Evolutionary conservation across 2,113 vertebrate species (phyloP), one percentile per base, ranked within the genome.

Genomic region (Poecilia latipinna): DNA sequence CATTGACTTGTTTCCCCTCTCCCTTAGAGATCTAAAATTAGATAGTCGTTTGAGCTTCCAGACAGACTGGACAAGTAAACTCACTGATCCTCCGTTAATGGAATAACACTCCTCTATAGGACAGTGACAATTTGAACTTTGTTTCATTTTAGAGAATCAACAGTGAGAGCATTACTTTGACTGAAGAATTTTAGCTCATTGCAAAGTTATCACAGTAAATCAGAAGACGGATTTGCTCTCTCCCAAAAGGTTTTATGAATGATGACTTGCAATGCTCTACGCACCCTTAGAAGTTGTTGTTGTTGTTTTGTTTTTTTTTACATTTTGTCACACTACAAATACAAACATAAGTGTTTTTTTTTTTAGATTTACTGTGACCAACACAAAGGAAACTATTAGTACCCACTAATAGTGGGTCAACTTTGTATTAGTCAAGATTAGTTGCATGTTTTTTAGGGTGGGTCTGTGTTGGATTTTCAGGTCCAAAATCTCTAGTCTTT

Each of bases 1-100:
- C 15, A 26, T 70, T 79, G 68, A 68, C 75, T 84, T 83, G 81
- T 81, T 86, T 83, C 83, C 67, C 79, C 69, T 32, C 13, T 37
- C 61, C 60, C 48, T 61, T 67, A 72, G 76, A 57, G 51, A 70
- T 65, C 83, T 91, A 91, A 90, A 90, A 90, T 92, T 91, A 92
- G 88, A 82, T 0, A 0, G 5, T 75, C 79, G 61, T 86, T 84
- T 79, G 71, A 89, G 80, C 78, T 51, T 35, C 70, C 78, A 88
- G 77, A 88, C 78, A 81, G 78, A 85, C 74, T 73, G 79, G 54
- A 78, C 77, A 77, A 87, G 78, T 79, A 69, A 86, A 86, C 76
- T 54, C 68, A 61, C 77, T 72, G 65, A 82, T 79, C 82, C 39
- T 42, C 70, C 61, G 54, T 85, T 82, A 64, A 78, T 73, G 80